Conservation (phyloP, 2,113 vertebrate species). For the Hystrix brachyura region DNA sequence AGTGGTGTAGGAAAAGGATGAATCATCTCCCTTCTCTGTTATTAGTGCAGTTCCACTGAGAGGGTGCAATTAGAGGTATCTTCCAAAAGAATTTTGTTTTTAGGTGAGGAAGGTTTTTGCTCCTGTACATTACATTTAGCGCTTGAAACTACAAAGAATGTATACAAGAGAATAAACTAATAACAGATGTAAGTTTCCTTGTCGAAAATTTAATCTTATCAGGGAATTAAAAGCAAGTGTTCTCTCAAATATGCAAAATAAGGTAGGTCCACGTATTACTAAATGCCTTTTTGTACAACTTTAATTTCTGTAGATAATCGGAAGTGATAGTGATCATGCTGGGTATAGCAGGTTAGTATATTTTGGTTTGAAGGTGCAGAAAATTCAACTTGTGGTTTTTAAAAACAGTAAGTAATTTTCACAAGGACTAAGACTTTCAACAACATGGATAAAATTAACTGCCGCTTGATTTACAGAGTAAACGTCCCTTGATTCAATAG, state of each 20-base stretch:
- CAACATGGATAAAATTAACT: background rate
- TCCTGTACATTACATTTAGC: background rate
- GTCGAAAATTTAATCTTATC: background rate
- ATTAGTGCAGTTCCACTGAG: background rate
- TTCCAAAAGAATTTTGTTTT: constrained; percentile 9
- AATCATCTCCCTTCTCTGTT: background rate
- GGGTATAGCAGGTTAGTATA: background rate
- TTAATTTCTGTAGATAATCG: constrained; percentile 11
- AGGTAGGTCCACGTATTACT: background rate
- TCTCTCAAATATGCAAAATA: background rate
- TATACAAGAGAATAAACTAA: background rate
- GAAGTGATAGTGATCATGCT: background rate
- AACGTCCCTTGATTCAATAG: background rate
- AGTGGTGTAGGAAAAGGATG: background rate
- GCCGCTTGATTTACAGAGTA: background rate
- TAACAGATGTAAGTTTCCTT: background rate
- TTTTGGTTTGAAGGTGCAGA: background rate
- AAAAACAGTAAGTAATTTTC: background rate
- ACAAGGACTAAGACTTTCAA: background rate
- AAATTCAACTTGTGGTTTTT: background rate
- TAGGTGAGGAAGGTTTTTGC: background rate
- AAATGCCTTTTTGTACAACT: background rate
- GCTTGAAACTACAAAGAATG: background rate
- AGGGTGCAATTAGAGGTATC: background rate
- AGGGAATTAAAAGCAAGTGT: background rate